A percentile compares a stretch with the other conserved stretches of the same genome.
Conservation (phyloP, 2,113 vertebrate genomes). For the Carettochelys insculpta region DNA sequence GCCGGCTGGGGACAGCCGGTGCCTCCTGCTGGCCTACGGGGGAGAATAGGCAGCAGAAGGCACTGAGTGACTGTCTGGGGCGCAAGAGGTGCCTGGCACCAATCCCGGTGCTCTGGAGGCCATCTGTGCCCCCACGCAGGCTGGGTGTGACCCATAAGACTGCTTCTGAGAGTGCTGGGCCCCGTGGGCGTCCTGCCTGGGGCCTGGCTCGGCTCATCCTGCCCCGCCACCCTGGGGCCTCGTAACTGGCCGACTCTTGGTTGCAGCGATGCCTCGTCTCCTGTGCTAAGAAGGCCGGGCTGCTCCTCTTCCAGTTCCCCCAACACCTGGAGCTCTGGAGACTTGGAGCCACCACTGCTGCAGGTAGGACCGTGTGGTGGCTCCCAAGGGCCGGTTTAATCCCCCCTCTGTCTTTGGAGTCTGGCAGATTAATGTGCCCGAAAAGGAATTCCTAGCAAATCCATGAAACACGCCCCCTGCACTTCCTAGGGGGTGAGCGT, state of each 20-base stretch:
- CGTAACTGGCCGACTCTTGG: background rate
- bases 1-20: background rate
- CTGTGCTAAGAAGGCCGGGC: slow-evolving; percentile 86
- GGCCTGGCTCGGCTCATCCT: fast-evolving
- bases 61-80: background rate
- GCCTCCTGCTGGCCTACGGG: background rate
- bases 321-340: slow-evolving; percentile 92
- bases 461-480: background rate
- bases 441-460: background rate
- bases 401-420: background rate
- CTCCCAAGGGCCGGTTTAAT: fast-evolving
- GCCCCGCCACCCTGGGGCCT: background rate
- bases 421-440: background rate
- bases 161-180: background rate
- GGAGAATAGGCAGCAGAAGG: background rate
- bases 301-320: slow-evolving; percentile 94
- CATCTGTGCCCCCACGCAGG: too few relatives aligned
- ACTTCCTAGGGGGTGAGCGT: background rate
- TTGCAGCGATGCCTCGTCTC: slow-evolving; percentile 85
- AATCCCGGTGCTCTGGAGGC: background rate
- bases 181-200: too few relatives aligned
- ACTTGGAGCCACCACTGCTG: slow-evolving; percentile 84
- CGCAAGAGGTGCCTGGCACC: background rate
- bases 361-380: slow-evolving; percentile 72
- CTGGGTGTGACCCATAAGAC: too few relatives aligned